Conservation (phyloP, 2,888 invertebrate genomes). For the Limenitis camilla region DNA sequence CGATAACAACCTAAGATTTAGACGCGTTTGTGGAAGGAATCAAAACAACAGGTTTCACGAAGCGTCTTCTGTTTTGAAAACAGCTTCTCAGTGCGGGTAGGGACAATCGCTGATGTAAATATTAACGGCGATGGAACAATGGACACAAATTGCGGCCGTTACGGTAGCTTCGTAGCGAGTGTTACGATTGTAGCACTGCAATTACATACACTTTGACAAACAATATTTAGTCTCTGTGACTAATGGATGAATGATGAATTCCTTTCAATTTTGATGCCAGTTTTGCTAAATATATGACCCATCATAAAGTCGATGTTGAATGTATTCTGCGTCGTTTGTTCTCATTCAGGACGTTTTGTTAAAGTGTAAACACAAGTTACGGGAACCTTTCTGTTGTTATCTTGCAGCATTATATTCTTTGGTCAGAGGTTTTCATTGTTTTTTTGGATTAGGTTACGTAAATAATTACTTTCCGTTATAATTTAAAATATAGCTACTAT, state of each 20-base stretch:
- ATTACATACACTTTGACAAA: slow-evolving; percentile 67
- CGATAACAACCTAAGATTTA: not conserved
- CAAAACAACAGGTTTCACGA: slow-evolving; percentile 55
- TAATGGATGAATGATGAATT: slow-evolving; percentile 72
- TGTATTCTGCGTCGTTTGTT: slow-evolving; percentile 57
- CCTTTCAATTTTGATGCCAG: slow-evolving; percentile 67
- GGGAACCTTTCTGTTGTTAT: slow-evolving; percentile 54
- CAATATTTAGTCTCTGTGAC: slow-evolving; percentile 70
- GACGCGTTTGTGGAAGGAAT: slow-evolving; percentile 25
- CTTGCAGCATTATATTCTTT: slow-evolving; percentile 39
- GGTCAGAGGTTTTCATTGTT: slow-evolving; percentile 35
- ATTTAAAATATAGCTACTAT: not conserved
- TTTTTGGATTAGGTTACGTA: slow-evolving; percentile 23
- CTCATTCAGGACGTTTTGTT: slow-evolving; percentile 61
- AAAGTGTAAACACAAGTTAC: slow-evolving; percentile 49
- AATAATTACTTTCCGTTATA: slow-evolving; percentile 1
- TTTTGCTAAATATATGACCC: slow-evolving; percentile 65
- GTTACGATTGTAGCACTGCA: slow-evolving; percentile 68
- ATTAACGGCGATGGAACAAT: slow-evolving; percentile 64
- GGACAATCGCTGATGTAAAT: slow-evolving; percentile 69
- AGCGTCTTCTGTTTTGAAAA: slow-evolving; percentile 64
- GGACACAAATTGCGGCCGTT: slow-evolving; percentile 71
- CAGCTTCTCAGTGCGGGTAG: slow-evolving; percentile 60
- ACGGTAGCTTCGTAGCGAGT: slow-evolving; percentile 73
- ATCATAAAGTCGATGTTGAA: slow-evolving; percentile 64